A percentile compares a stretch with the other conserved stretches of the same genome.
phyloP scores from a whole-genome alignment of 2,888 invertebrate genomes.

The Spodoptera exigua region DNA sequence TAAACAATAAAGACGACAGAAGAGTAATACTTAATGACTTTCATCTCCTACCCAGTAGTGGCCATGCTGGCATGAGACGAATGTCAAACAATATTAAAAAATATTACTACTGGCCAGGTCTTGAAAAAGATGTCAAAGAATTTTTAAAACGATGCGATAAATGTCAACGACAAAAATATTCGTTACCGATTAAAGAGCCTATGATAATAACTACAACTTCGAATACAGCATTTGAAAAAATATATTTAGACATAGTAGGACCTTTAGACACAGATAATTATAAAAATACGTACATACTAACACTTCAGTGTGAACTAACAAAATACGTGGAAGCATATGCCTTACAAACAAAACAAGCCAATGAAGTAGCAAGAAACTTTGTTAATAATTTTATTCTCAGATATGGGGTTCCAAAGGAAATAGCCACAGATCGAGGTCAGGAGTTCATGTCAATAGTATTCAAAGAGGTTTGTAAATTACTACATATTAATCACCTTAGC shows the following conservation, averaged over 20 bases:
- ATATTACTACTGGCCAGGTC: too few species aligned
- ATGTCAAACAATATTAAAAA: too few species aligned
- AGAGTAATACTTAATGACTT: conserved; percentile 7
- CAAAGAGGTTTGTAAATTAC: conserved; percentile 31
- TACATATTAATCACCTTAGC: conserved; percentile 28
- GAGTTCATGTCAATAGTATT: conserved; percentile 35
- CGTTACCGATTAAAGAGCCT: too few species aligned
- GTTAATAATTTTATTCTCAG: conserved; percentile 36
- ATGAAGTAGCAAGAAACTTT: conserved; percentile 22
- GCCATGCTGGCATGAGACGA: conserved; percentile 7
- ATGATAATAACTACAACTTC: too few species aligned
- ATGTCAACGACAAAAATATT: too few species aligned
- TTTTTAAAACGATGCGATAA: too few species aligned
- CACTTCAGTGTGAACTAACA: conserved; percentile 4
- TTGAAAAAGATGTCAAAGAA: too few species aligned
- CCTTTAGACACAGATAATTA: not conserved
- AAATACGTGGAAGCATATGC: too few species aligned
- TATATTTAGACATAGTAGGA: too few species aligned
- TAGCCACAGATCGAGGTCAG: conserved; percentile 30
- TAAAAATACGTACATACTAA: not conserved
- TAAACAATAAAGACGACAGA: conserved; percentile 3
- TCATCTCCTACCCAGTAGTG: conserved; percentile 9
- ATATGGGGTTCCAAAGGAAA: conserved; percentile 14
- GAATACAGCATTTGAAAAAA: too few species aligned
- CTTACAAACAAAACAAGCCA: too few species aligned